phyloP scores from a whole-genome alignment of 2,888 invertebrate genomes.

The Notodonta dromedarius region DNA sequence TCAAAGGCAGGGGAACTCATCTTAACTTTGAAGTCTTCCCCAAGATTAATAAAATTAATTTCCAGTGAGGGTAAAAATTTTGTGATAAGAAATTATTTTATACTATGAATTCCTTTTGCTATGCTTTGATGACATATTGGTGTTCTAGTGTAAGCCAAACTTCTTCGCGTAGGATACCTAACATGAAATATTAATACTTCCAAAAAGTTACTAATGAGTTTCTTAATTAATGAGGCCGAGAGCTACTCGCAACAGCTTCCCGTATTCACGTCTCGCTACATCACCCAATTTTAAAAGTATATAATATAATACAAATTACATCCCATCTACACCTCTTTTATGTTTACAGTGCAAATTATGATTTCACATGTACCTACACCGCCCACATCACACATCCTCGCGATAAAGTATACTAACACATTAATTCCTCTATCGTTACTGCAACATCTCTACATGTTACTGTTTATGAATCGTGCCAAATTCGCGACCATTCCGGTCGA shows the following conservation, averaged over 20 bases:
- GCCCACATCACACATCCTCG: constrained; percentile 34
- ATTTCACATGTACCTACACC: constrained; percentile 36
- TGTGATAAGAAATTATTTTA: no score
- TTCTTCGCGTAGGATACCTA: no score
- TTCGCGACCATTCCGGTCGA: background rate
- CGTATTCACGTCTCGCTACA: constrained; percentile 42
- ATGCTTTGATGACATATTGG: no score
- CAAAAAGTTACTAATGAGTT: constrained; percentile 13
- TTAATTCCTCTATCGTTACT: background rate
- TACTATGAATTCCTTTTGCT: no score
- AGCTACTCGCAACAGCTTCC: constrained; percentile 20
- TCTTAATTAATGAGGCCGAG: constrained; percentile 34
- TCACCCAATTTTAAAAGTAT: constrained; percentile 33
- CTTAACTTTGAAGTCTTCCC: constrained; percentile 11
- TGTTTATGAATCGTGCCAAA: constrained; percentile 4
- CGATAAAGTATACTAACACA: constrained; percentile 27
- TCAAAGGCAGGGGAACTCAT: background rate
- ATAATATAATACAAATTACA: constrained; percentile 34
- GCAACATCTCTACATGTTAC: background rate
- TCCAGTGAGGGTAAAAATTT: background rate
- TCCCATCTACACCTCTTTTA: constrained; percentile 38
- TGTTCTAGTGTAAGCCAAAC: no score
- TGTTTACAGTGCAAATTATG: constrained; percentile 29
- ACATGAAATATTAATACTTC: no score
- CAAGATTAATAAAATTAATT: constrained; percentile 18